Percentiles rank a stretch among this genome's conserved stretches.
These are phyloP conservation scores for Aspidiotus rigidus DNA, from an alignment of 2,888 invertebrate genomes.

Conservation along the genomic window DNA sequence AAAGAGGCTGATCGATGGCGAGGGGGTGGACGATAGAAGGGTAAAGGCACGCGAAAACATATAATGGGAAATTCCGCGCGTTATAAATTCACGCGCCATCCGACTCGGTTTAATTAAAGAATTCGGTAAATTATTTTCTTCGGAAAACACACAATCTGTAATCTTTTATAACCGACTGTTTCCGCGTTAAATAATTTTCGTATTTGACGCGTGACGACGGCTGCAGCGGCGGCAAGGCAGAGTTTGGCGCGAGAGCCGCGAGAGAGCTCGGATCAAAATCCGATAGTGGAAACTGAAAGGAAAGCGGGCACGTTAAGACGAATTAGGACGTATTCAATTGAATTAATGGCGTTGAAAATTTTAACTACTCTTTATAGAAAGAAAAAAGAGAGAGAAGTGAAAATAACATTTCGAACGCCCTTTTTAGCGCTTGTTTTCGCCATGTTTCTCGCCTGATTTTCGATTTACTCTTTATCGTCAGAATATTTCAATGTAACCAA, in stretches of 20 bases:
- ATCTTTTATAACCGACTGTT: constrained; percentile 33
- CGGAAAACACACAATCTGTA: constrained; percentile 24
- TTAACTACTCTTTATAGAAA: constrained; percentile 24
- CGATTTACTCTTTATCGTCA: not conserved
- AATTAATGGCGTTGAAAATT: constrained; percentile 32
- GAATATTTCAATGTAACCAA: not conserved
- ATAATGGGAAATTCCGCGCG: constrained; percentile 30
- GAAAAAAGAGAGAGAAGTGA: constrained; percentile 3
- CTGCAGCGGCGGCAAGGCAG: no score
- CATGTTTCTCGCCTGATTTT: not conserved
- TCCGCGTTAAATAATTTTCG: constrained; percentile 30
- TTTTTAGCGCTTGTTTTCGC: not conserved
- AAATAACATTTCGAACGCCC: not conserved
- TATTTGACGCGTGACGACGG: constrained; percentile 11
- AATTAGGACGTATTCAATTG: constrained; percentile 27
- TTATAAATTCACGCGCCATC: constrained; percentile 29
- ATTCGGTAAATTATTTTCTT: constrained; percentile 27
- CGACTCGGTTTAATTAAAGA: constrained; percentile 32
- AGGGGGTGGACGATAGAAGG: not conserved
- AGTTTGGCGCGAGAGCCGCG: not conserved
- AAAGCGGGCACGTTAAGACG: constrained; percentile 3
- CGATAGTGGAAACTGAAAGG: constrained; percentile 6
- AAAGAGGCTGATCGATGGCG: no score
- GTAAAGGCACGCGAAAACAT: constrained; percentile 6
- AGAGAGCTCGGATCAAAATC: constrained; percentile 10